phyloP scores from a whole-genome alignment of 2,888 invertebrate species.

The Caenorhabditis angaria region DNA sequence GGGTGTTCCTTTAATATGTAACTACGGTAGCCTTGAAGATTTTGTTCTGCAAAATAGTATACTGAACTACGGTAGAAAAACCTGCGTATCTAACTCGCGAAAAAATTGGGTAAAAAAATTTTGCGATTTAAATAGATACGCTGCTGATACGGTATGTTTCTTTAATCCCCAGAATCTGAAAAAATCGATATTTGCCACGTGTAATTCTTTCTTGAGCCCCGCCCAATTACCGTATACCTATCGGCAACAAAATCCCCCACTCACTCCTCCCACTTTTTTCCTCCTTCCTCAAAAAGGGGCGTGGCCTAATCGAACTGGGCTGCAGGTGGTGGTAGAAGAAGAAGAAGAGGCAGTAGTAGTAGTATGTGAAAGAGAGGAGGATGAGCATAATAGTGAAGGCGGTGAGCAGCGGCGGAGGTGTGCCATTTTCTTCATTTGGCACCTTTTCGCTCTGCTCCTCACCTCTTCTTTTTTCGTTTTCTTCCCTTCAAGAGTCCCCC shows the following conservation, averaged over 20 bases:
- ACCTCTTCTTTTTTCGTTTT: slow-evolving; percentile 14
- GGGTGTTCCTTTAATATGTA: too few species aligned
- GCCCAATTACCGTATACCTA: slow-evolving; percentile 1
- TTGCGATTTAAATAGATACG: too few species aligned
- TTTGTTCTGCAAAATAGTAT: too few species aligned
- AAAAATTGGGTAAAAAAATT: too few species aligned
- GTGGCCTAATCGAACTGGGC: neutral
- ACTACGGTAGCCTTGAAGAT: too few species aligned
- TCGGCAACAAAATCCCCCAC: neutral
- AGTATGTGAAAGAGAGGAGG: neutral
- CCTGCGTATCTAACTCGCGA: too few species aligned
- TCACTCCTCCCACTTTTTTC: too few species aligned
- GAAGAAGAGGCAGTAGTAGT: neutral
- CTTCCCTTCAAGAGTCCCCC: slow-evolving; percentile 8
- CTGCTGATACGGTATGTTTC: too few species aligned
- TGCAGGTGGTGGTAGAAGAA: slow-evolving; percentile 4
- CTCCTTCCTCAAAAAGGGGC: neutral
- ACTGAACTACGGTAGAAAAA: too few species aligned
- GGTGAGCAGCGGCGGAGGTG: slow-evolving; percentile 26
- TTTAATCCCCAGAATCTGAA: too few species aligned
- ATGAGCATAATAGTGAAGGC: neutral
- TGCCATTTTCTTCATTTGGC: slow-evolving; percentile 51
- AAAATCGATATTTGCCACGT: too few species aligned
- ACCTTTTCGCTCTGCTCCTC: slow-evolving; percentile 23
- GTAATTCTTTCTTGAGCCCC: too few species aligned